A percentile compares a stretch with the other conserved stretches of the same genome.
phyloP scores from a whole-genome alignment of 2,888 invertebrate genomes.

The Leptothorax acervorum region DNA sequence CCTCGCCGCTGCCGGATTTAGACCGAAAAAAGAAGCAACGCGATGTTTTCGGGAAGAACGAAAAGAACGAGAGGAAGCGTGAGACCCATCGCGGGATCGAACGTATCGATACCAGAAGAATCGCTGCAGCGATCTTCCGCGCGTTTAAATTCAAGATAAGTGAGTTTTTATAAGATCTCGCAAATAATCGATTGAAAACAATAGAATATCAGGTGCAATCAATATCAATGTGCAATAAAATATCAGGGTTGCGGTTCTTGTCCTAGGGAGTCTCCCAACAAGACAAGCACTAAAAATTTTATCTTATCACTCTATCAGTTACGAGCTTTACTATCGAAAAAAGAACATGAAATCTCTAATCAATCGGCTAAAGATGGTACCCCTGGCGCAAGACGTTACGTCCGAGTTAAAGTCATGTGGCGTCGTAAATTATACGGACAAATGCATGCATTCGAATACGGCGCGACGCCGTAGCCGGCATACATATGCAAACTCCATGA shows the following conservation, averaged over 20 bases:
- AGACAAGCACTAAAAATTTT: background rate
- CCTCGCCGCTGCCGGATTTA: constrained; percentile 78
- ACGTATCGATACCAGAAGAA: background rate
- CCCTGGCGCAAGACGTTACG: background rate
- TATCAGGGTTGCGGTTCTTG: background rate
- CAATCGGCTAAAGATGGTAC: constrained; percentile 11
- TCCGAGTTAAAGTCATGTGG: constrained; percentile 12
- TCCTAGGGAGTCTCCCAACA: background rate
- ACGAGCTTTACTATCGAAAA: background rate
- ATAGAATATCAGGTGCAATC: background rate
- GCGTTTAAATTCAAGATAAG: background rate
- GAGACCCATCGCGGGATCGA: constrained; percentile 4
- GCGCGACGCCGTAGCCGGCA: constrained; percentile 57
- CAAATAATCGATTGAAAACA: background rate
- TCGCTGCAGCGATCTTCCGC: background rate
- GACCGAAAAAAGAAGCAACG: constrained; percentile 75
- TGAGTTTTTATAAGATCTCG: background rate
- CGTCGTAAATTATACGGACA: constrained; percentile 66
- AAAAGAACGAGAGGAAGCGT: constrained; percentile 24
- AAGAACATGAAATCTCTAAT: background rate
- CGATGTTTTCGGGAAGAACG: constrained; percentile 65
- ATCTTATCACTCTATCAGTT: background rate
- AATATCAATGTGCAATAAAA: no score
- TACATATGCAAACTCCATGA: constrained; percentile 74
- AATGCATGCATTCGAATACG: constrained; percentile 53